Conservation (phyloP, 2,888 invertebrate genomes). For the Desoria tigrina region DNA sequence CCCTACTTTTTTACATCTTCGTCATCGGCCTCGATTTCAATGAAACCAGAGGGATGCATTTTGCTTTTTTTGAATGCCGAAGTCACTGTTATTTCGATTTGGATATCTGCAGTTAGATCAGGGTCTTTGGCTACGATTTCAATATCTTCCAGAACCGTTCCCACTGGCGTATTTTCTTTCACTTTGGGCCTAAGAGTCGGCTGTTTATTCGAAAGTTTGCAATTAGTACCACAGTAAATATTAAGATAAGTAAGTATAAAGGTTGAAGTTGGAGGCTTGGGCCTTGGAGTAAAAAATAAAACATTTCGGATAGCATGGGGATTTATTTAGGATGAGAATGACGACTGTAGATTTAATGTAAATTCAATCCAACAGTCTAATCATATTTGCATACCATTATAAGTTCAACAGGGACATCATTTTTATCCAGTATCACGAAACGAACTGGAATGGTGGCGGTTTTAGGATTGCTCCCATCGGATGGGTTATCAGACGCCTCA, state of each 20-base stretch:
- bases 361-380: too few relatives aligned
- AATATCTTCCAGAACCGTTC: neutral
- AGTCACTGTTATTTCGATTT: neutral
- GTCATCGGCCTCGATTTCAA: neutral
- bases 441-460: neutral
- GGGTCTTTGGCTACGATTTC: neutral
- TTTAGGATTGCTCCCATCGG: neutral
- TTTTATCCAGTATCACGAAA: slow-evolving; percentile 32
- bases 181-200: too few relatives aligned
- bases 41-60: neutral
- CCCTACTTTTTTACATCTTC: slow-evolving; percentile 3
- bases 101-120: neutral
- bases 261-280: too few relatives aligned
- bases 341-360: too few relatives aligned
- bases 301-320: too few relatives aligned
- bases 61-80: neutral
- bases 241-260: too few relatives aligned
- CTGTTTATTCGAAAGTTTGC: too few relatives aligned
- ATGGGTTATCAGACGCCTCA: slow-evolving; percentile 55
- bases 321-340: too few relatives aligned
- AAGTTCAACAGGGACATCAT: slow-evolving; percentile 24
- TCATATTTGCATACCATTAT: slow-evolving; percentile 25
- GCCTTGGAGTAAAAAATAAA: too few relatives aligned
- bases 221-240: too few relatives aligned
- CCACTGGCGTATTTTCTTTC: too few relatives aligned